phyloP scores from a whole-genome alignment of 35 echinoderm and acorn worm species.

The Patiria miniata region DNA sequence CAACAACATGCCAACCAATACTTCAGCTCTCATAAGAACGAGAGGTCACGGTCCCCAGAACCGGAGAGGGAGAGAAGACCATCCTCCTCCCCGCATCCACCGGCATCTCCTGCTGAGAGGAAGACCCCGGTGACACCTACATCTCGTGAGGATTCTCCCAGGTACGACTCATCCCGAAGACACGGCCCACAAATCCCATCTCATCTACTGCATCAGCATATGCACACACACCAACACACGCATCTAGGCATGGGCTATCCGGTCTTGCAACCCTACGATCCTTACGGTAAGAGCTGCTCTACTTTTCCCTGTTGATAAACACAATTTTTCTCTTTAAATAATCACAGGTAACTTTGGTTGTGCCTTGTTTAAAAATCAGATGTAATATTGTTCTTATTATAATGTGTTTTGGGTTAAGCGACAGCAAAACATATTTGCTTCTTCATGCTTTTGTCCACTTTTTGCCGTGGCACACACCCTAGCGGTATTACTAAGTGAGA shows the following conservation, averaged over 20 bases:
- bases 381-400: not conserved
- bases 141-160: constrained; percentile 19
- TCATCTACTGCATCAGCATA: constrained; percentile 58
- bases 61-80: constrained; percentile 29
- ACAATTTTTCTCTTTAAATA: not conserved
- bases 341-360: not conserved
- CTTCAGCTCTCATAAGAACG: constrained; percentile 49
- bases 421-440: not conserved
- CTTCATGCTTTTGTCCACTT: too few species aligned
- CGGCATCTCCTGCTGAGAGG: constrained; percentile 54
- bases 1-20: constrained; percentile 71
- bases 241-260: constrained; percentile 65
- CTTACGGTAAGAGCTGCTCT: constrained; percentile 45
- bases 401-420: not conserved
- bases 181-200: not conserved
- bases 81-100: constrained; percentile 19
- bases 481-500: too few species aligned
- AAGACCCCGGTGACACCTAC: constrained; percentile 49
- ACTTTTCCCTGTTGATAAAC: too few species aligned
- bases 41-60: constrained; percentile 23
- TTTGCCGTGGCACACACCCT: too few species aligned
- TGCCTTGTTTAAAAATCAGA: too few species aligned
- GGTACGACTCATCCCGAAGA: not conserved
- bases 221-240: constrained; percentile 78
- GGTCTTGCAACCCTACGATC: constrained; percentile 73